These are phyloP conservation scores for Sinocyclocheilus maitianheensis DNA, from an alignment of 2,113 vertebrate genomes.

Conservation along the genomic window DNA sequence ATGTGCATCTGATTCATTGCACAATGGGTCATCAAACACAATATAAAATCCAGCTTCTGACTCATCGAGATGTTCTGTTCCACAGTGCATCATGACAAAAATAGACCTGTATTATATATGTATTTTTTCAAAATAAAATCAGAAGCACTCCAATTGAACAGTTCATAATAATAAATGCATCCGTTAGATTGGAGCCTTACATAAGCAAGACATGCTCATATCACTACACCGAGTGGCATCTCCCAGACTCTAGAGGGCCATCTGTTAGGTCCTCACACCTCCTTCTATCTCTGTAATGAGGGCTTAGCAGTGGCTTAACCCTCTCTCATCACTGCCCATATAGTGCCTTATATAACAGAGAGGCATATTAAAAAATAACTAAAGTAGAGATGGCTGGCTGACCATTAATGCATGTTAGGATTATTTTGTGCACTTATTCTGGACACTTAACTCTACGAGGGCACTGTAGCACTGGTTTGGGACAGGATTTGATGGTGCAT, in stretches of 20 bases:
- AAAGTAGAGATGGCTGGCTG: slow-evolving; percentile 19
- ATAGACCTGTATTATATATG: not conserved
- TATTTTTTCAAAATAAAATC: not conserved
- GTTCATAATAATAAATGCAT: not conserved
- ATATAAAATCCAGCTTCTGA: not conserved
- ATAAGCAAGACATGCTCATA: not conserved
- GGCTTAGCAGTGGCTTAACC: slow-evolving; percentile 51
- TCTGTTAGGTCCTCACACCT: slow-evolving; percentile 45
- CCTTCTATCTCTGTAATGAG: slow-evolving; percentile 39
- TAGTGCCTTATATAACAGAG: slow-evolving; percentile 48
- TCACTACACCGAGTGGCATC: slow-evolving; percentile 21
- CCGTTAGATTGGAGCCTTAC: slow-evolving; percentile 33
- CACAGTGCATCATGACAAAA: not conserved
- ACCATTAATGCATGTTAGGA: slow-evolving; percentile 7
- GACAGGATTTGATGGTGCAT: not conserved
- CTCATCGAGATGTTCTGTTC: not conserved
- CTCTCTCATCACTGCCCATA: slow-evolving; percentile 23
- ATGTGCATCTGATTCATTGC: slow-evolving; percentile 18
- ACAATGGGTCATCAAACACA: slow-evolving; percentile 22
- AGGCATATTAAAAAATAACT: slow-evolving; percentile 39
- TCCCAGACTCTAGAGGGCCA: slow-evolving; percentile 34
- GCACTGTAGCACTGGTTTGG: not conserved
- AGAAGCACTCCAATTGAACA: not conserved
- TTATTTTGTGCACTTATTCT: slow-evolving; percentile 32
- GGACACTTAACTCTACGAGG: slow-evolving; percentile 5